These are phyloP conservation scores for Bovichtus variegatus DNA, from an alignment of 2,797 vertebrate genomes.

Conservation along the genomic window DNA sequence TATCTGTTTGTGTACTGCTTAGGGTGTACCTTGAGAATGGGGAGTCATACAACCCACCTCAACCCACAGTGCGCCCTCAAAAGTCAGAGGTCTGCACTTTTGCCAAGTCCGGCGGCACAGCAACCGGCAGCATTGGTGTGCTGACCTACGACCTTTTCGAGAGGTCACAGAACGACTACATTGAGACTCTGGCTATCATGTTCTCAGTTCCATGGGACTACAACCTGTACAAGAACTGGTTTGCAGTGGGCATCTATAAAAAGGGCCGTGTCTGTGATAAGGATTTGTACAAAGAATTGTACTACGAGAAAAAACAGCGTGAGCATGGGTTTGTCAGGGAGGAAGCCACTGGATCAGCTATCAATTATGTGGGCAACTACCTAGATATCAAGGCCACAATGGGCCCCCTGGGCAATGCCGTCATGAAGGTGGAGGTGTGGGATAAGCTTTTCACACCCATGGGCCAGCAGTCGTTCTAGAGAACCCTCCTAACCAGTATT, in stretches of 20 bases:
- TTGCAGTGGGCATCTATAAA: constrained; percentile 73
- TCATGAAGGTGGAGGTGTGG: constrained; percentile 85
- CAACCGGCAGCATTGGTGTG: constrained; percentile 75
- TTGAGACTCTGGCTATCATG: constrained; percentile 79
- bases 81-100: constrained; percentile 81
- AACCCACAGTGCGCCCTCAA: constrained; percentile 78
- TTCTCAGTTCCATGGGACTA: constrained; percentile 84
- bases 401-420: constrained; percentile 74
- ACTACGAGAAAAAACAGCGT: constrained; percentile 74
- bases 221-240: constrained; percentile 82
- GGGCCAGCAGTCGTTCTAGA: constrained; percentile 51
- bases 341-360: constrained; percentile 77
- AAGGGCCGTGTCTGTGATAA: constrained; percentile 73
- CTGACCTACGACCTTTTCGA: constrained; percentile 81
- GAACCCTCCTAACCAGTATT: background rate
- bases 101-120: constrained; percentile 65
- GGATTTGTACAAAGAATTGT: constrained; percentile 82
- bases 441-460: constrained; percentile 75
- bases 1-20: constrained; percentile 12
- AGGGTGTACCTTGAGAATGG: constrained; percentile 81
- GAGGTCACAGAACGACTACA: constrained; percentile 59
- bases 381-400: constrained; percentile 81
- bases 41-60: constrained; percentile 78
- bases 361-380: constrained; percentile 70
- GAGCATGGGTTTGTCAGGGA: constrained; percentile 74